phyloP scores from a whole-genome alignment of 2,888 invertebrate genomes.

The Limnephilus rhombicus region DNA sequence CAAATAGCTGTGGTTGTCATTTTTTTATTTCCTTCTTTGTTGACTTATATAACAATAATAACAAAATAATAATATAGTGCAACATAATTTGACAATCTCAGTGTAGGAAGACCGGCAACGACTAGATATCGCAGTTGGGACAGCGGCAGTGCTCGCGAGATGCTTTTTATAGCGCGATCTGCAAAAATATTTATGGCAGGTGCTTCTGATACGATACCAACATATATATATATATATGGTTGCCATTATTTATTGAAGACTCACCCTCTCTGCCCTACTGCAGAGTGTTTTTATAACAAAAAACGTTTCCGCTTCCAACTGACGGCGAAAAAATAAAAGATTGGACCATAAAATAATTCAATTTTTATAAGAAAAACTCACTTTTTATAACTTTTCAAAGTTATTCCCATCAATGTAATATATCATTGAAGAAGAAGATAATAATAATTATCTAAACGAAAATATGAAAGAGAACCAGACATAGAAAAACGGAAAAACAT shows the following conservation, averaged over 20 bases:
- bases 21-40: too few species aligned
- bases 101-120: not conserved
- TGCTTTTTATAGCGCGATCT: conserved; percentile 50
- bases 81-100: conserved; percentile 39
- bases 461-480: too few species aligned
- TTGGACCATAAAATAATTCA: too few species aligned
- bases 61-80: not conserved
- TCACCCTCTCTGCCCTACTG: not conserved
- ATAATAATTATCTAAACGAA: too few species aligned
- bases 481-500: too few species aligned
- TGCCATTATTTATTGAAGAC: conserved; percentile 44
- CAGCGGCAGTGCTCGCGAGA: not conserved
- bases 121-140: not conserved
- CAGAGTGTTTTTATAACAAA: conserved; percentile 8
- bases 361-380: too few species aligned
- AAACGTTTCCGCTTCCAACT: not conserved
- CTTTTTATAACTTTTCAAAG: too few species aligned
- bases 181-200: conserved; percentile 56
- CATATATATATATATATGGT: conserved; percentile 53
- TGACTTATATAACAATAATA: too few species aligned
- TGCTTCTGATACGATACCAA: conserved; percentile 51
- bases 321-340: not conserved
- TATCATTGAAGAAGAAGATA: too few species aligned
- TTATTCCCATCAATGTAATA: too few species aligned
- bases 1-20: too few species aligned